phyloP scores from a whole-genome alignment of 2,113 vertebrate species.

The Esox niger region DNA sequence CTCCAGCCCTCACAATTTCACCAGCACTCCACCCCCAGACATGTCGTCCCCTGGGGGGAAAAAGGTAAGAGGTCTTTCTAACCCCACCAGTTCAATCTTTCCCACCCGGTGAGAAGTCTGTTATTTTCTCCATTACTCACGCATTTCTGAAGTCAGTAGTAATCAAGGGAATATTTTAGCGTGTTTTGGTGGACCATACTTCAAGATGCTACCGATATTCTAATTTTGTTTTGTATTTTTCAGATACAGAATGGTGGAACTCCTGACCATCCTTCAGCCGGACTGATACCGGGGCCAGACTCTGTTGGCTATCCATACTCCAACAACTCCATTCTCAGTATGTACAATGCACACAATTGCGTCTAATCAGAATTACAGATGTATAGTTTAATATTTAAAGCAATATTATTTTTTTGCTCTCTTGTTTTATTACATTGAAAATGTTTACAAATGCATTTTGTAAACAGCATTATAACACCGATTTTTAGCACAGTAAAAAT shows the following conservation, averaged over 20 bases:
- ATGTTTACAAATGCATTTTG: no score
- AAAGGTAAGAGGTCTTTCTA: slow-evolving; percentile 74
- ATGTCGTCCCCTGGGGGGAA: slow-evolving; percentile 92
- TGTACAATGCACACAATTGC: slow-evolving; percentile 52
- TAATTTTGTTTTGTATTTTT: slow-evolving; percentile 13
- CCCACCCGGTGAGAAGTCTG: background rate
- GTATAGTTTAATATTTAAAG: no score
- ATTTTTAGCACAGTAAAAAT: no score
- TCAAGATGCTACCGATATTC: background rate
- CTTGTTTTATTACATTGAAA: background rate
- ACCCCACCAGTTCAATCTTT: background rate
- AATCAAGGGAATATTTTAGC: background rate
- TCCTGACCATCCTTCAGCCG: slow-evolving; percentile 85
- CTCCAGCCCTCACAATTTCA: slow-evolving; percentile 94
- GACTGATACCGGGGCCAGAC: slow-evolving; percentile 86
- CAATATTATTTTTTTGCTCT: no score
- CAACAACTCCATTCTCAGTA: slow-evolving; percentile 93
- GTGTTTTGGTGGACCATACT: background rate
- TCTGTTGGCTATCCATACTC: slow-evolving; percentile 94
- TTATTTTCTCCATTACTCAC: background rate
- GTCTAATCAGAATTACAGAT: background rate
- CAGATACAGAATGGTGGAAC: slow-evolving; percentile 94
- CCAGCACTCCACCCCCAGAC: slow-evolving; percentile 93
- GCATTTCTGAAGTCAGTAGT: background rate
- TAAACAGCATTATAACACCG: no score